phyloP scores from a whole-genome alignment of 2,888 invertebrate genomes.

The Hypolimnas misippus region DNA sequence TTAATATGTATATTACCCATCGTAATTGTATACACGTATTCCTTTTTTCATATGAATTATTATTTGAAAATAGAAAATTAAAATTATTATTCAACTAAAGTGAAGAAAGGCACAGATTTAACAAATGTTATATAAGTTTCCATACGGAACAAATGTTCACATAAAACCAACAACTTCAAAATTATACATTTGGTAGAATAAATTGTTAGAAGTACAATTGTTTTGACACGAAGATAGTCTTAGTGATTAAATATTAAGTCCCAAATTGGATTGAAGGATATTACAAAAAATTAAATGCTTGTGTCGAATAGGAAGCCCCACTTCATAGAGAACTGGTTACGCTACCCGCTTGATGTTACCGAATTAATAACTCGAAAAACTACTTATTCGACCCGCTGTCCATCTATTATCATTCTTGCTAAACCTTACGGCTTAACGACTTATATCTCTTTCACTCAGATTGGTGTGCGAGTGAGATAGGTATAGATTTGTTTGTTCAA shows the following conservation, averaged over 20 bases:
- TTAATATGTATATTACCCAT: too few relatives aligned
- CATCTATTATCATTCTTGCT: conserved; percentile 17
- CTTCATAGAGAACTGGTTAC: conserved; percentile 37
- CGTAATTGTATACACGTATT: too few relatives aligned
- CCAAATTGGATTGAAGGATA: not conserved
- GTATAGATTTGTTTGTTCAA: not conserved
- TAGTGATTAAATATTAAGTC: not conserved
- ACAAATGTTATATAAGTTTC: not conserved
- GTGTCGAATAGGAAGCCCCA: conserved; percentile 23
- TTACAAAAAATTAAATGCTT: conserved; percentile 3
- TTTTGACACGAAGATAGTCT: not conserved
- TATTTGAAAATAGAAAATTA: too few relatives aligned
- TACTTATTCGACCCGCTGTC: conserved; percentile 35
- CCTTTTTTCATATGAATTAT: too few relatives aligned
- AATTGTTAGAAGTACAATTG: not conserved
- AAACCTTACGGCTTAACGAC: conserved; percentile 11
- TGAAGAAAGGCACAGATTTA: too few relatives aligned
- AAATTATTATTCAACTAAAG: too few relatives aligned
- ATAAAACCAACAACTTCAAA: conserved; percentile 4
- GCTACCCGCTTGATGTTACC: conserved; percentile 38
- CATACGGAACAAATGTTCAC: conserved; percentile 3
- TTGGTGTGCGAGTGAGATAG: not conserved
- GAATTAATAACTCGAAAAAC: conserved; percentile 41
- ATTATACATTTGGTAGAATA: not conserved
- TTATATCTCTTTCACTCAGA: conserved; percentile 24